Percentiles rank a stretch among this genome's conserved stretches.
These are phyloP conservation scores for Heptranchias perlo DNA, from an alignment of 2,113 vertebrate species.

Conservation along the genomic window DNA sequence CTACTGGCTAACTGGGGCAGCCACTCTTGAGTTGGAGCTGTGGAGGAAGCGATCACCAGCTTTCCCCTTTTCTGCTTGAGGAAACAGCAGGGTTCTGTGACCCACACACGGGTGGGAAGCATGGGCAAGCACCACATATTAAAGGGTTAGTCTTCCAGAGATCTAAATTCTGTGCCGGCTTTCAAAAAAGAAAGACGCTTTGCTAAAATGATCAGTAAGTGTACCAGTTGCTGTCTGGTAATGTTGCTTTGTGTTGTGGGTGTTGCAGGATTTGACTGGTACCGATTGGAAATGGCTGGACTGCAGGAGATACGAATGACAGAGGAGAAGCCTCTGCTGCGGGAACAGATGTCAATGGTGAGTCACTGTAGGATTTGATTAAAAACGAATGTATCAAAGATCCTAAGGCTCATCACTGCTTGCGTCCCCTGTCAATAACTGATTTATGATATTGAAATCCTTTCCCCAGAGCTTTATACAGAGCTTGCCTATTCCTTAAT, in stretches of 20 bases:
- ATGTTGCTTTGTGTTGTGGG: not conserved
- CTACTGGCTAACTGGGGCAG: constrained; percentile 28
- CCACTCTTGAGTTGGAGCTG: not conserved
- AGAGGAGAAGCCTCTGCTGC: constrained; percentile 88
- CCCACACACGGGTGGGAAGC: not conserved
- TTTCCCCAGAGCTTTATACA: constrained; percentile 3
- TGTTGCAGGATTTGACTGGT: constrained; percentile 36
- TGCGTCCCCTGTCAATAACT: not conserved
- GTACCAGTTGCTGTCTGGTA: constrained; percentile 26
- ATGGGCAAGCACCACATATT: constrained; percentile 35
- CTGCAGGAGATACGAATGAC: constrained; percentile 89
- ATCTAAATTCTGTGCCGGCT: not conserved
- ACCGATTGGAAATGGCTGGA: constrained; percentile 67
- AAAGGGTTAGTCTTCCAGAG: constrained; percentile 12
- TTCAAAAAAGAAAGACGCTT: not conserved
- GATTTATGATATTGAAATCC: not conserved
- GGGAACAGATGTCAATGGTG: constrained; percentile 75
- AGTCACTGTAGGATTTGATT: constrained; percentile 32
- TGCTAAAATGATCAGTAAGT: constrained; percentile 16
- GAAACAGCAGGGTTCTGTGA: not conserved
- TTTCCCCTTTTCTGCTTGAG: constrained; percentile 21
- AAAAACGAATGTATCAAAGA: not conserved
- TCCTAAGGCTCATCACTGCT: not conserved
- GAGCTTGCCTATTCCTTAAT: not conserved
- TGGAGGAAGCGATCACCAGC: not conserved